These are phyloP conservation scores for Pterocles orientalis DNA, from an alignment of 2,113 vertebrate genomes.

Conservation along the genomic window DNA sequence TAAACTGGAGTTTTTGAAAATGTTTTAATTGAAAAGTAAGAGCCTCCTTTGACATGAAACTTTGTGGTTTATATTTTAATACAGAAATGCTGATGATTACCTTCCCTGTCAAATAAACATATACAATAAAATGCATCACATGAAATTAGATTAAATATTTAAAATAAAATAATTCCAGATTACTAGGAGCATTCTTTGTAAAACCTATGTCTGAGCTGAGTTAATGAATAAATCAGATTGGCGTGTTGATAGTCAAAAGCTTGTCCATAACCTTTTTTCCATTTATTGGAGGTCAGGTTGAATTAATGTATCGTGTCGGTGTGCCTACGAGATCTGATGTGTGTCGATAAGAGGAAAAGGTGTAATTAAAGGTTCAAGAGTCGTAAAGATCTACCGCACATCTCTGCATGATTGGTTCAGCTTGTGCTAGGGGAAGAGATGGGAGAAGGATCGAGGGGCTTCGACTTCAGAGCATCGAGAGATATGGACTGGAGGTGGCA, in stretches of 20 bases:
- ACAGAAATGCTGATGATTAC: neutral
- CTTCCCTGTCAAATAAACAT: neutral
- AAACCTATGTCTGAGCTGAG: neutral
- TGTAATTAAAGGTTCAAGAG: constrained; percentile 23
- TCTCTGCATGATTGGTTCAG: neutral
- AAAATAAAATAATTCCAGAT: neutral
- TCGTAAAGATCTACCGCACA: neutral
- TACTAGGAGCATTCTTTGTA: neutral
- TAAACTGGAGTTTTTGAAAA: neutral
- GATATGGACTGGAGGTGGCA: fast-evolving
- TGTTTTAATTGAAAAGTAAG: constrained; percentile 30
- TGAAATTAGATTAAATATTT: neutral
- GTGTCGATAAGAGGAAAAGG: neutral
- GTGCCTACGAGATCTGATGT: neutral
- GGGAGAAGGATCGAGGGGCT: neutral
- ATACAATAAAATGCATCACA: neutral
- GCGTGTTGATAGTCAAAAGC: neutral
- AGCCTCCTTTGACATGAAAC: neutral
- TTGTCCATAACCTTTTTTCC: neutral
- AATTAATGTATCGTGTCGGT: neutral
- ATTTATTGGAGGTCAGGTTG: neutral
- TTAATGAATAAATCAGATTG: constrained; percentile 29
- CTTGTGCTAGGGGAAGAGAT: neutral
- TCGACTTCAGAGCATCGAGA: neutral
- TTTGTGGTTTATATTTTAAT: neutral